Conservation (phyloP, 2,888 invertebrate genomes). For the Asteroscopus sphinx region DNA sequence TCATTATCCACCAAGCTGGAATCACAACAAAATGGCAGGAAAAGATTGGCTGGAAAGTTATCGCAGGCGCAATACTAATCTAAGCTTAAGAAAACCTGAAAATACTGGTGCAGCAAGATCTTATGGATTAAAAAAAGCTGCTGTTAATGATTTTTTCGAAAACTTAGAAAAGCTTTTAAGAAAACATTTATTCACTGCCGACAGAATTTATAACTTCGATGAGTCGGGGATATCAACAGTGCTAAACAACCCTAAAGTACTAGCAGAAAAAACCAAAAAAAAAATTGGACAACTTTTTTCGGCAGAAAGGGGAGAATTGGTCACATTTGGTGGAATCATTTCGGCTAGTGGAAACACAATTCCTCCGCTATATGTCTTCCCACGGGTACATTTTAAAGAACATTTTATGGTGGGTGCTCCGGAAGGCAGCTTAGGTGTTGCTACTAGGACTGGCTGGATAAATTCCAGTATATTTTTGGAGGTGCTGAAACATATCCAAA, state of each 20-base stretch:
- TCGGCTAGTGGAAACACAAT: conserved; percentile 33
- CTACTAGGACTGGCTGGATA: conserved; percentile 19
- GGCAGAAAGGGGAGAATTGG: conserved; percentile 20
- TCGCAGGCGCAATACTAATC: conserved; percentile 16
- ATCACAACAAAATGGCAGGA: conserved; percentile 32
- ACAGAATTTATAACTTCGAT: conserved; percentile 8
- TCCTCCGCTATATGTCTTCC: conserved; percentile 26
- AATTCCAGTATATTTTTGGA: conserved; percentile 20
- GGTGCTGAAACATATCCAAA: conserved; percentile 19
- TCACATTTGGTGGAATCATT: conserved; percentile 28
- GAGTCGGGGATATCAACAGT: conserved; percentile 14
- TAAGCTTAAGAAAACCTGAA: conserved; percentile 21
- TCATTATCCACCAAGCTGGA: conserved; percentile 23
- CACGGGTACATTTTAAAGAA: conserved; percentile 27
- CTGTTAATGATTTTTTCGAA: conserved; percentile 10
- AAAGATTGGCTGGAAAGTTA: conserved; percentile 29
- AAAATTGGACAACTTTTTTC: conserved; percentile 12
- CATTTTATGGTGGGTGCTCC: conserved; percentile 13
- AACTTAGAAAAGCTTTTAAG: conserved; percentile 6
- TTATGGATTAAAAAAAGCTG: conserved; percentile 23
- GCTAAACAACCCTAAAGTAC: not conserved
- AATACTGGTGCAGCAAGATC: conserved; percentile 24
- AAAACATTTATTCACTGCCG: not conserved
- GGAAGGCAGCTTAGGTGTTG: conserved; percentile 11
- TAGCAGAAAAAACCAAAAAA: conserved; percentile 10